Base-by-base conservation (phyloP, 2,888 invertebrate species). In the Ceramica pisi region DNA sequence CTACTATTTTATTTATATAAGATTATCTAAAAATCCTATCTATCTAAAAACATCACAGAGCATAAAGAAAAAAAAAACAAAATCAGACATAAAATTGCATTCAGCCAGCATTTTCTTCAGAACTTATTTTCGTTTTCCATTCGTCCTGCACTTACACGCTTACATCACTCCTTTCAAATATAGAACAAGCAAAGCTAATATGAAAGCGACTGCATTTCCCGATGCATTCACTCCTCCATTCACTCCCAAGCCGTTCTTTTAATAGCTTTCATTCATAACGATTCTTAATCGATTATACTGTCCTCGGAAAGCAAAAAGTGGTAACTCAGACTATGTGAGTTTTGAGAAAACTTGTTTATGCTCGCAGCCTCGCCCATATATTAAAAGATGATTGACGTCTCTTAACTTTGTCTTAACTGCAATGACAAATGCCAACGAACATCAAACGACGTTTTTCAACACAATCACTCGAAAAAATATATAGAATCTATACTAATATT, bases 241-340 rank as follows among this genome's bases (percentile, higher is more conserved):
- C 83, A 86, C 83, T 87, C 62, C 72, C 67, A 64, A 83, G 75
- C 62, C 44, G 71, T 75, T 75, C 86, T 86, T 86, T 78, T 84
- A 82, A 83, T 87, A 87, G 84, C 79, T 62, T 83, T 73, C 86
- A 87, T 87, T 87, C 85, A 87, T 77, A 80, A 72, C 82, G 80
- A 85, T 83, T 71, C 73, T 23, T 16, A 81, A 78, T 76, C 76
- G 76, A 81, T 84, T 81, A 70, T 38, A 38, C 38, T 57, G 14
- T 14, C 7, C n/a, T 14, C 21, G 38, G 21, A 57, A 57, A 21
- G 1, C 21, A 38, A 12, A 57, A 38, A 16, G 38, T 0, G 8
- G 57, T 57, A 57, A 21, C 38, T 57, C n/a, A 38, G 16, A 14
- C n/a, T 4, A 48, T 10, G n/a, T n/a, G 48, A 21, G 10, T 48